Evolutionary conservation across 2,888 invertebrate species (phyloP), one percentile per base, ranked within the genome.

Genomic region (Megamerina dolium): DNA sequence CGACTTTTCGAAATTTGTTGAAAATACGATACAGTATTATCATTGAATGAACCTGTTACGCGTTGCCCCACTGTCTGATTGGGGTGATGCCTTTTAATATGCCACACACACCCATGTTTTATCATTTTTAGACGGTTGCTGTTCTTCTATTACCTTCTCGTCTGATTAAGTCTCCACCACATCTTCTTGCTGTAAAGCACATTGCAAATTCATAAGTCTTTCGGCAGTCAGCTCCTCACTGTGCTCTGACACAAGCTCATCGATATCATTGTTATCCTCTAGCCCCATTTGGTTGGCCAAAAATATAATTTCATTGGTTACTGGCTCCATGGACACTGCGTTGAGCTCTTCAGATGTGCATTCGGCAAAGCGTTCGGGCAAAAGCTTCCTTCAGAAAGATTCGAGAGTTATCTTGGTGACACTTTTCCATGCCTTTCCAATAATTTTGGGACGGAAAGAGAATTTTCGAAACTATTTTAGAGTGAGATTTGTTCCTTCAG

Each of bases 301-400:
- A 23, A 10, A 23, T 23, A 23, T 23, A 23, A 23, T 23, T 23
- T 23, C 10, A 23, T 26, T 37, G 37, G 37, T 29, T 37, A 37
- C 26, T 37, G 29, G 29, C 17, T 37, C 37, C 13, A 27, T 23
- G 26, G 26, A 23, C 26, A 23, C 26, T 23, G 26, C 26, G 10
- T 23, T 6, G 26, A 23, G 26, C 26, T 23, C 26, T 23, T 23
- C 37, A 37, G 23, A 27, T 37, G 27, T 17, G 29, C 37, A 16
- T 27, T 27, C 29, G 37, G 17, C 17, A 37, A 18, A 27, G 14
- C 17, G 14, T 17, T 38, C 30, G 38, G 38, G 29, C 29, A 27
- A 18, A 38, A 29, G 19, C 30, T 38, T 30, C 19, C 26, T n/a
- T n/a, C n/a, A n/a, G n/a, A n/a, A n/a, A n/a, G n/a, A n/a, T n/a